Conservation (phyloP, 2,113 vertebrate species). For the Gila orcuttii region DNA sequence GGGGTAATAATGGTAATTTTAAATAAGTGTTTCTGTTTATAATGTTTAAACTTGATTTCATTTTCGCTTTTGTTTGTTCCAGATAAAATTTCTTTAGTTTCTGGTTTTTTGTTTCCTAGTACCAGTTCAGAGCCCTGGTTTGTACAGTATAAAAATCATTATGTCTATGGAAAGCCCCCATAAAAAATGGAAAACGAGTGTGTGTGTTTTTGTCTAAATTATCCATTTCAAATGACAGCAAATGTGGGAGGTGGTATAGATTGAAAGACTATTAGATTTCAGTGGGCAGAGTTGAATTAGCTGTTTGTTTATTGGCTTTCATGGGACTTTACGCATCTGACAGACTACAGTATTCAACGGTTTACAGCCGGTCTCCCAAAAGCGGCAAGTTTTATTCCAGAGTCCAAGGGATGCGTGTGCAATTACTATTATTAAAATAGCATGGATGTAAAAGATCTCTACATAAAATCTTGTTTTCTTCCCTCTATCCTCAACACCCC, state of each 20-base stretch:
- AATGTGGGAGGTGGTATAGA: conserved; percentile 63
- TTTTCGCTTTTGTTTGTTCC: too few species aligned
- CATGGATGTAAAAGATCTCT: neutral
- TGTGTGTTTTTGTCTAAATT: conserved; percentile 54
- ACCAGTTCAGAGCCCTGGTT: too few species aligned
- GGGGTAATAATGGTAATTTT: too few species aligned
- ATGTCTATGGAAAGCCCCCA: too few species aligned
- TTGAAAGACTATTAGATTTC: conserved; percentile 65
- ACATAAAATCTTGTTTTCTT: neutral
- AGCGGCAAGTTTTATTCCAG: conserved; percentile 64
- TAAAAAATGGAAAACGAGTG: neutral
- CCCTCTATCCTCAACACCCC: neutral
- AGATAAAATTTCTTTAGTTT: too few species aligned
- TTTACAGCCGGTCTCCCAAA: conserved; percentile 60
- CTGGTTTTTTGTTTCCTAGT: too few species aligned
- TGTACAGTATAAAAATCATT: too few species aligned
- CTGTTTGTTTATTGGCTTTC: conserved; percentile 68
- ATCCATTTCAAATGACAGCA: conserved; percentile 68
- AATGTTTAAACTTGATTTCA: too few species aligned
- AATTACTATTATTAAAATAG: conserved; percentile 39
- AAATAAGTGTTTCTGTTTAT: too few species aligned
- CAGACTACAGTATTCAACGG: conserved; percentile 58
- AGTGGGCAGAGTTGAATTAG: conserved; percentile 69
- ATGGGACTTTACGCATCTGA: conserved; percentile 64
- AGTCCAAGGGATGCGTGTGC: conserved; percentile 52